These are phyloP conservation scores for Hormiphora californensis DNA, from an alignment of 37 sponge, comb jelly and placozoan species.

Conservation along the genomic window DNA sequence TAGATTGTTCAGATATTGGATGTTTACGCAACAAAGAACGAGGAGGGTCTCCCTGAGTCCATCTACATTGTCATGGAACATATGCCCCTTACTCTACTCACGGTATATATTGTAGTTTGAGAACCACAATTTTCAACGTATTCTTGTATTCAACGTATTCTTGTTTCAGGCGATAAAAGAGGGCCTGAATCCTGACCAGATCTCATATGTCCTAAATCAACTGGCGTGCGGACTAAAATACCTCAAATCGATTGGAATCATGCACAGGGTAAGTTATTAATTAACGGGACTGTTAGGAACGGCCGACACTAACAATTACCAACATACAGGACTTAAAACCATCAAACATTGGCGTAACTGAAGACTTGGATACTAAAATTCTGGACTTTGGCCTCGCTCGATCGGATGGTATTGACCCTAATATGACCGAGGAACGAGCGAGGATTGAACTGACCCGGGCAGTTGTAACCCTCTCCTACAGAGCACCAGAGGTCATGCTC, in stretches of 20 bases:
- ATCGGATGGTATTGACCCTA: not conserved
- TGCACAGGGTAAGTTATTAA: conserved; percentile 30
- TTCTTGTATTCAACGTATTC: not conserved
- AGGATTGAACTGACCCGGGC: not conserved
- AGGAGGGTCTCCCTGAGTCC: not conserved
- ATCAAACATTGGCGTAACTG: conserved; percentile 30
- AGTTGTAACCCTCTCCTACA: conserved; percentile 14
- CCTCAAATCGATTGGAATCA: conserved; percentile 15
- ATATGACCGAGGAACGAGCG: not conserved
- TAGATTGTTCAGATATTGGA: conserved; percentile 48
- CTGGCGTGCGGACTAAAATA: conserved; percentile 45
- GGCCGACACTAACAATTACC: not conserved
- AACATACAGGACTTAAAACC: conserved; percentile 26
- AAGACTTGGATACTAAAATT: conserved; percentile 21
- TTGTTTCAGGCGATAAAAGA: not conserved
- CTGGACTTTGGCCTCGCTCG: conserved; percentile 37
- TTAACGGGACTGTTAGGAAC: not conserved
- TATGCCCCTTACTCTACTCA: not conserved
- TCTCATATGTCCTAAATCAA: not conserved
- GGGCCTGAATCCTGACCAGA: conserved; percentile 6
- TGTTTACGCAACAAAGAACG: not conserved
- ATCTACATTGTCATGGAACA: conserved; percentile 50
- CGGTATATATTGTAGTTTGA: not conserved
- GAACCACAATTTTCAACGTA: not conserved
- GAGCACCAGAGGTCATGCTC: conserved; percentile 51